These are phyloP conservation scores for Misgurnus anguillicaudatus DNA, from an alignment of 2,113 vertebrate species.

Conservation along the genomic window DNA sequence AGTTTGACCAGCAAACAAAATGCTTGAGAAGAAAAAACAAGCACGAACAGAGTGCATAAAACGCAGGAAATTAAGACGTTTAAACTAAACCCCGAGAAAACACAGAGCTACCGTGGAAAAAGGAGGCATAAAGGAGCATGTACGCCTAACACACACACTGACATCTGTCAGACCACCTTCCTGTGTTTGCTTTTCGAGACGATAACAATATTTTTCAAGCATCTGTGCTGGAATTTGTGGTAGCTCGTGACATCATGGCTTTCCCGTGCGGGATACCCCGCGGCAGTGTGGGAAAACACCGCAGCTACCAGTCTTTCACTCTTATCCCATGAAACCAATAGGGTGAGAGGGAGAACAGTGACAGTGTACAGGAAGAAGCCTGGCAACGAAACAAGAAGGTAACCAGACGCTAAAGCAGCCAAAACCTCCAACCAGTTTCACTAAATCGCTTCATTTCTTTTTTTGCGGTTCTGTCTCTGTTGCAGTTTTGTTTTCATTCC, in stretches of 20 bases:
- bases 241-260: slow-evolving; percentile 43
- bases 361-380: slow-evolving; percentile 15
- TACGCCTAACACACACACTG: not conserved
- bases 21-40: too few relatives aligned
- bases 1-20: not conserved
- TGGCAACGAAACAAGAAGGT: slow-evolving; percentile 26
- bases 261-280: slow-evolving; percentile 7
- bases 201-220: slow-evolving; percentile 43
- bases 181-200: slow-evolving; percentile 26
- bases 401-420: slow-evolving; percentile 34
- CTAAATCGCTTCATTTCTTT: not conserved
- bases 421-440: slow-evolving; percentile 22
- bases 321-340: slow-evolving; percentile 13
- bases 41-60: not conserved
- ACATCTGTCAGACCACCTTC: slow-evolving; percentile 17
- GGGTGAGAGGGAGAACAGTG: not conserved
- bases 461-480: not conserved
- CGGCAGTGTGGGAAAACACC: slow-evolving; percentile 29
- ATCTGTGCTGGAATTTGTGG: slow-evolving; percentile 41
- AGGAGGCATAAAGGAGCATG: not conserved
- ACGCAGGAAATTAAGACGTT: too few relatives aligned
- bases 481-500: not conserved
- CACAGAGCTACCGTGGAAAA: not conserved
- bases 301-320: not conserved
- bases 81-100: not conserved